A percentile compares a stretch with the other conserved stretches of the same genome.
Conservation (phyloP, 2,888 invertebrate species). For the Iselma pallidipennis region DNA sequence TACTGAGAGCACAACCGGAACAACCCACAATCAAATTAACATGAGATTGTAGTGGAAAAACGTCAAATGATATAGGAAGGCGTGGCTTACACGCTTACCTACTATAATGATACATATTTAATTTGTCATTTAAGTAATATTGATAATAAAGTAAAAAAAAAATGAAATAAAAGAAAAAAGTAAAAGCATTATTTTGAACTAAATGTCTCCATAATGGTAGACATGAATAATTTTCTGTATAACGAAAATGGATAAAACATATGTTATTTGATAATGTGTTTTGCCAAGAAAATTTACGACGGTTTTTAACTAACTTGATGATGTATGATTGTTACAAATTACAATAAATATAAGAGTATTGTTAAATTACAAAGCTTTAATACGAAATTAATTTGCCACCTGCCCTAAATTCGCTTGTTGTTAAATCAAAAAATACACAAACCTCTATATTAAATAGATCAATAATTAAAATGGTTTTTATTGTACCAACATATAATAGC, state of each 20-base stretch:
- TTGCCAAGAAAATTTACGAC: background rate
- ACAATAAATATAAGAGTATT: background rate
- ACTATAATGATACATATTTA: constrained; percentile 49
- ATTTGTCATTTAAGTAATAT: constrained; percentile 44
- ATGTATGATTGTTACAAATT: background rate
- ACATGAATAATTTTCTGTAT: background rate
- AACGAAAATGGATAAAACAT: background rate
- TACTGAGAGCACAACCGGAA: constrained; percentile 38
- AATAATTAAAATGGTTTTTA: constrained; percentile 38
- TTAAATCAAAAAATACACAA: constrained; percentile 22
- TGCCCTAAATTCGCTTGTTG: constrained; percentile 9
- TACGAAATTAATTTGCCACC: constrained; percentile 13
- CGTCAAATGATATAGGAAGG: constrained; percentile 44
- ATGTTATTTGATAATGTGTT: background rate
- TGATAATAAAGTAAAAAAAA: constrained; percentile 36
- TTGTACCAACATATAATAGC: constrained; percentile 36
- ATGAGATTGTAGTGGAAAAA: constrained; percentile 44
- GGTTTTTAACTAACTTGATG: constrained; percentile 7
- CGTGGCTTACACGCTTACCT: constrained; percentile 40
- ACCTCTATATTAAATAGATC: constrained; percentile 33
- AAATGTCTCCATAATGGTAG: constrained; percentile 1
- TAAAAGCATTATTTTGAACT: background rate
- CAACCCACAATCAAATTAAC: constrained; percentile 32
- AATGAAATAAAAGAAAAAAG: constrained; percentile 30
- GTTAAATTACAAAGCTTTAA: constrained; percentile 4